Evolutionary conservation across 2,113 vertebrate species (phyloP).

Genomic region (Columba janthina): DNA sequence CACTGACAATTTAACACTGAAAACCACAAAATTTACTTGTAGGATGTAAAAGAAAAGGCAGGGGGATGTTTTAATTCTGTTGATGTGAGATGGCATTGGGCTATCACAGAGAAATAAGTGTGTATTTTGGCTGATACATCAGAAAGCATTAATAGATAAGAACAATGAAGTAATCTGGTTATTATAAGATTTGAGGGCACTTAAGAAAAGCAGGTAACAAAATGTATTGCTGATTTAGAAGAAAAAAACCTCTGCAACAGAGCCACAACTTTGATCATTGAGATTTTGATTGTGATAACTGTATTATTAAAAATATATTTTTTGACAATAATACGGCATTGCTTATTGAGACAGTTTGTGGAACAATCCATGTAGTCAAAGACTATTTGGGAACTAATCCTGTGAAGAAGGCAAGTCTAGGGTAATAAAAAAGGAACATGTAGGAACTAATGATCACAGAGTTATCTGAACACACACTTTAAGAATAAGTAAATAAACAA

Average conservation of each 20-base stretch:
- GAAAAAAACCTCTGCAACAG: not conserved
- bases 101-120: not conserved
- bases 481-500: not conserved
- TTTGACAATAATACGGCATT: not conserved
- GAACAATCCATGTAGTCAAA: not conserved
- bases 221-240: slow-evolving; percentile 38
- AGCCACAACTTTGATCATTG: slow-evolving; percentile 39
- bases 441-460: not conserved
- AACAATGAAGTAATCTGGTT: slow-evolving; percentile 5
- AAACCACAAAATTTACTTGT: not conserved
- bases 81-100: not conserved
- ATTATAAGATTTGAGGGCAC: not conserved
- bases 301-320: not conserved
- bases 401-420: not conserved
- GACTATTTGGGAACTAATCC: not conserved
- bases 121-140: not conserved
- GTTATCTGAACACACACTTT: not conserved
- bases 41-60: not conserved
- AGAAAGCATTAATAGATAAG: slow-evolving; percentile 30
- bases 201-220: slow-evolving; percentile 38
- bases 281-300: slow-evolving; percentile 29
- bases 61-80: not conserved
- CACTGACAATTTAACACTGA: not conserved
- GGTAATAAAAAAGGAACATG: not conserved
- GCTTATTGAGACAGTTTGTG: not conserved